Evolutionary conservation across 1,140 invertebrate species (phyloP).

Genomic region (Bathynomus jamesi): DNA sequence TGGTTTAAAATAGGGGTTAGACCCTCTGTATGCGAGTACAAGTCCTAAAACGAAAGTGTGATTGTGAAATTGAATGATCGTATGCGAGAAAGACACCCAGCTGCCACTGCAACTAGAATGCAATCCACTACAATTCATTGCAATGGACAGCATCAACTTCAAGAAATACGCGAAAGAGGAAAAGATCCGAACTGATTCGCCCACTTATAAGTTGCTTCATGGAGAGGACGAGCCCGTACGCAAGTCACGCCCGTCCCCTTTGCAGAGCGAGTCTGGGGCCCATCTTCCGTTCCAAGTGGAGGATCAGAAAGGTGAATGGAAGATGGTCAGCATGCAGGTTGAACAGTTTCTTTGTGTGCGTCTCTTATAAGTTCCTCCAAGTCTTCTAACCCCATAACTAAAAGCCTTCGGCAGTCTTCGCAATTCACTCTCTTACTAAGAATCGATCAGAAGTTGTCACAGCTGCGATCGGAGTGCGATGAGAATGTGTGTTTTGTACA

Average conservation of each 20-base stretch:
- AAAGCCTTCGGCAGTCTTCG: background rate
- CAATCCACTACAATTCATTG: conserved; percentile 1
- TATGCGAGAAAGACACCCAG: too few species aligned
- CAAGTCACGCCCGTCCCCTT: conserved; percentile 13
- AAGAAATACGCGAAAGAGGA: conserved; percentile 40
- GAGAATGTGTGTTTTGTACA: background rate
- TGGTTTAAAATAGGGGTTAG: too few species aligned
- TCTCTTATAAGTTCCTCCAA: too few species aligned
- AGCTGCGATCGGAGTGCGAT: background rate
- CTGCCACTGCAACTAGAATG: too few species aligned
- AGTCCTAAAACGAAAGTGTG: too few species aligned
- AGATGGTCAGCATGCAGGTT: background rate
- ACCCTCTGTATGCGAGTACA: too few species aligned
- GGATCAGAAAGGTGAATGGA: background rate
- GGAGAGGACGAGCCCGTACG: conserved; percentile 21
- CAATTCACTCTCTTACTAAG: background rate
- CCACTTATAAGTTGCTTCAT: conserved; percentile 36
- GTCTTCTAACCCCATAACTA: background rate
- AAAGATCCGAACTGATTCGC: conserved; percentile 29
- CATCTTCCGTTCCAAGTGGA: conserved; percentile 4
- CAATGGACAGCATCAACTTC: conserved; percentile 42
- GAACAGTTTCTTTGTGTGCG: too few species aligned
- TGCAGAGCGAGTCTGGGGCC: conserved; percentile 19
- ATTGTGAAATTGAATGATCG: too few species aligned
- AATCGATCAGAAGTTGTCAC: background rate